phyloP scores from a whole-genome alignment of 1,140 invertebrate genomes.

The Lerema accius region DNA sequence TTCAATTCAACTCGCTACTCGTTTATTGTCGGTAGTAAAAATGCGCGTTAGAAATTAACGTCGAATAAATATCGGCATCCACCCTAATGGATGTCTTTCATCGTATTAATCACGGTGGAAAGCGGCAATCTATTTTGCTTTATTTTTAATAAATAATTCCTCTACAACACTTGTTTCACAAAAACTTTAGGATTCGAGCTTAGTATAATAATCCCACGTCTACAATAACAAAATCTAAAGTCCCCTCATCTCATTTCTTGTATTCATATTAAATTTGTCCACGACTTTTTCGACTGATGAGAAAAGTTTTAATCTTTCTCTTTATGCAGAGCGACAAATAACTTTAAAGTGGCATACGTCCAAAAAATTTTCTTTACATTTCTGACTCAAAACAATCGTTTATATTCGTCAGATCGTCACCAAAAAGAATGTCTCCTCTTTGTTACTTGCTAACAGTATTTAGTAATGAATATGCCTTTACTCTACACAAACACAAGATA shows the following conservation, averaged over 20 bases:
- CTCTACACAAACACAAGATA: too few species aligned
- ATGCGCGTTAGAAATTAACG: conserved; percentile 9
- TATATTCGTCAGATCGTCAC: neutral
- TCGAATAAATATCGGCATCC: conserved; percentile 29
- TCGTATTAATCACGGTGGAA: conserved; percentile 17
- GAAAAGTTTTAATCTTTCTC: neutral
- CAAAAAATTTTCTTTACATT: neutral
- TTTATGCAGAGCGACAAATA: neutral
- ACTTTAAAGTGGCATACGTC: neutral
- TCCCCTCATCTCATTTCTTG: neutral
- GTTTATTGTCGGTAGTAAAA: neutral
- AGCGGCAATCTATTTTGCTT: conserved; percentile 16
- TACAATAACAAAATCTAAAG: neutral
- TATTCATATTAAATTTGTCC: neutral
- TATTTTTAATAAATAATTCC: conserved; percentile 14
- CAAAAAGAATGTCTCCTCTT: too few species aligned
- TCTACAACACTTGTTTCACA: neutral
- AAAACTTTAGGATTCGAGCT: neutral
- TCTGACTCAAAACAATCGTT: neutral
- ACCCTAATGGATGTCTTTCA: conserved; percentile 30
- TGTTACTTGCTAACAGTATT: neutral
- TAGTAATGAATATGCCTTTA: too few species aligned
- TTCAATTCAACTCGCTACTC: neutral
- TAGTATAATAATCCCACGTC: neutral
- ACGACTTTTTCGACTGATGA: neutral